phyloP scores from a whole-genome alignment of 2,888 invertebrate genomes.

The Mongoloraphidia duomilia region DNA sequence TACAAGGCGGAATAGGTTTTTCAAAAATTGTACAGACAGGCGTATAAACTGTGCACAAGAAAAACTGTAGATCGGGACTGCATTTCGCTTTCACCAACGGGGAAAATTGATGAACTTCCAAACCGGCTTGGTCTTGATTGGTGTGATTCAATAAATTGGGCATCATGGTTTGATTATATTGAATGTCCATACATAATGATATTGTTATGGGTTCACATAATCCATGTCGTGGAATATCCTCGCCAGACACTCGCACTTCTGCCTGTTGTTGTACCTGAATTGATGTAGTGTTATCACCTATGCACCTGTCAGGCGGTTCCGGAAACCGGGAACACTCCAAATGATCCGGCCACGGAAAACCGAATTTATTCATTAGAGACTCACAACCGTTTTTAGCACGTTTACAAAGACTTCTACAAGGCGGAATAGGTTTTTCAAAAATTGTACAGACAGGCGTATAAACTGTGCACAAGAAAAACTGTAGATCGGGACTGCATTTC shows the following conservation, averaged over 20 bases:
- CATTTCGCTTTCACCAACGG: slow-evolving; percentile 90
- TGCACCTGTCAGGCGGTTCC: slow-evolving; percentile 36
- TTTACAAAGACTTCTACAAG: slow-evolving; percentile 79
- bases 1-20: slow-evolving; percentile 76
- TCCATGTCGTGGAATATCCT: no score
- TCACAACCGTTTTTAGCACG: slow-evolving; percentile 79
- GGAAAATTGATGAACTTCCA: slow-evolving; percentile 84
- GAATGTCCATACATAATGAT: slow-evolving; percentile 78
- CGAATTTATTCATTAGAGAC: slow-evolving; percentile 68
- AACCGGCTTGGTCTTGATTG: slow-evolving; percentile 86
- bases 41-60: slow-evolving; percentile 88
- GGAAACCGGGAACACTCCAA: slow-evolving; percentile 81
- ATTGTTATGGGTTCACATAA: slow-evolving; percentile 91
- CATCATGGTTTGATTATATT: slow-evolving; percentile 92
- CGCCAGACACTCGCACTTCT: no score
- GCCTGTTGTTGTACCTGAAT: no score
- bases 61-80: slow-evolving; percentile 85
- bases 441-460: slow-evolving; percentile 94
- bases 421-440: slow-evolving; percentile 73
- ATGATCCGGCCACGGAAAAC: slow-evolving; percentile 79
- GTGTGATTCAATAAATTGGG: slow-evolving; percentile 87
- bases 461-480: slow-evolving; percentile 89
- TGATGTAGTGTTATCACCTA: not conserved
- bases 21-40: slow-evolving; percentile 93
- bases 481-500: slow-evolving; percentile 84